Conservation (phyloP, 2,888 invertebrate species). For the Anodontia alba region DNA sequence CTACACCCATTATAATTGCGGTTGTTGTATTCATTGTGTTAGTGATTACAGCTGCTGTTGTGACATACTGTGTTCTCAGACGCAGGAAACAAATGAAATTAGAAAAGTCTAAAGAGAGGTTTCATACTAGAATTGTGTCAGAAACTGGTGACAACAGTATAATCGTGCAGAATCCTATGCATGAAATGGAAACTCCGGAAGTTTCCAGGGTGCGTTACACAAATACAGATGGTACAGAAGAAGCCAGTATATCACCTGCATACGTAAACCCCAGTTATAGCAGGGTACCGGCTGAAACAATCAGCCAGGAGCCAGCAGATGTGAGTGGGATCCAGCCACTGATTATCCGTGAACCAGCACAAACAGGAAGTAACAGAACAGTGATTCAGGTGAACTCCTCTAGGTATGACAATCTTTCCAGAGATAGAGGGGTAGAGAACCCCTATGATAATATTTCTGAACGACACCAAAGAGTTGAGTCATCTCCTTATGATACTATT, state of each 20-base stretch:
- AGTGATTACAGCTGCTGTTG: constrained; percentile 41
- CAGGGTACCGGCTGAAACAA: background rate
- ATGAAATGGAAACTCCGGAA: constrained; percentile 39
- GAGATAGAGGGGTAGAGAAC: background rate
- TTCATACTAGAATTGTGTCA: constrained; percentile 34
- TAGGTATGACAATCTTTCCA: background rate
- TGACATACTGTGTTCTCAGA: constrained; percentile 18
- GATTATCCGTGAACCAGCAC: background rate
- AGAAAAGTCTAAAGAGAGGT: constrained; percentile 21
- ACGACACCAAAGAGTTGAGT: background rate
- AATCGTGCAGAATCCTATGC: constrained; percentile 34
- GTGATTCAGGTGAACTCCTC: constrained; percentile 20
- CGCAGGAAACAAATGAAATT: background rate
- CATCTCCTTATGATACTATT: background rate
- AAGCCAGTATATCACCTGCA: constrained; percentile 6
- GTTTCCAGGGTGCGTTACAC: constrained; percentile 30
- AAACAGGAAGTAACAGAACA: background rate
- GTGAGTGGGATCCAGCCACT: constrained; percentile 13
- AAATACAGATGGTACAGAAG: background rate
- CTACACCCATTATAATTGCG: constrained; percentile 47
- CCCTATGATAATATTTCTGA: background rate
- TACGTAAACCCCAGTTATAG: constrained; percentile 22
- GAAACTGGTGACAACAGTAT: constrained; percentile 37
- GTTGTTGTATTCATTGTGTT: constrained; percentile 50
- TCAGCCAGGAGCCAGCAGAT: background rate